phyloP scores from a whole-genome alignment of 2,797 vertebrate genomes.

The Betta splendens region DNA sequence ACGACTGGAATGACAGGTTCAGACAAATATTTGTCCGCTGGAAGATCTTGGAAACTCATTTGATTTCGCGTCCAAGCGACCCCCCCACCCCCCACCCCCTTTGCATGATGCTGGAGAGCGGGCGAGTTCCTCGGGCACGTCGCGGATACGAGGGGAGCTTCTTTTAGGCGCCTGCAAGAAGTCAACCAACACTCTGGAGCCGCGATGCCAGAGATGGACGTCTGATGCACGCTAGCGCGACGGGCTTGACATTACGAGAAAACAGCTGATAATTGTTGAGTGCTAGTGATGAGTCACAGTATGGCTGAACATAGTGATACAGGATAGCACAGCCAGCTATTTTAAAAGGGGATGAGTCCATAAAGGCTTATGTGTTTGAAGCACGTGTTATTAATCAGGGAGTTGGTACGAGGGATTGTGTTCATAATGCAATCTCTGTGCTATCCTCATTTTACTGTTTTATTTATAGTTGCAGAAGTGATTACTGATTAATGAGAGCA shows the following conservation, averaged over 20 bases:
- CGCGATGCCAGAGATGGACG: constrained; percentile 57
- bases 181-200: constrained; percentile 40
- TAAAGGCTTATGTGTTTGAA: not conserved
- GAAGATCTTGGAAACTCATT: constrained; percentile 73
- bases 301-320: constrained; percentile 23
- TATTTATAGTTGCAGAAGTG: constrained; percentile 27
- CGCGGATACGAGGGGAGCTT: constrained; percentile 18
- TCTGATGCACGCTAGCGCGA: constrained; percentile 33
- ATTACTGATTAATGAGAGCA: constrained; percentile 45
- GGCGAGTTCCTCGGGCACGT: constrained; percentile 34
- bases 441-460: constrained; percentile 34
- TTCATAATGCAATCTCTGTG: constrained; percentile 25
- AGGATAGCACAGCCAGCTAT: constrained; percentile 8
- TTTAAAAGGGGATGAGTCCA: constrained; percentile 9
- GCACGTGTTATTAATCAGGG: constrained; percentile 5
- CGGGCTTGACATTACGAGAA: constrained; percentile 25
- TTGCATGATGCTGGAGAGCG: constrained; percentile 24
- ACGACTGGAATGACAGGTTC: constrained; percentile 68
- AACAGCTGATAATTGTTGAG: constrained; percentile 15
- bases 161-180: constrained; percentile 43
- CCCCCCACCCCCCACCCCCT: too few relatives aligned
- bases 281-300: constrained; percentile 13
- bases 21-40: constrained; percentile 64
- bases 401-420: constrained; percentile 13
- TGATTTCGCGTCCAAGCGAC: constrained; percentile 32